Base-by-base conservation (phyloP, 2,888 invertebrate genomes). In the Cotesia congregata region DNA sequence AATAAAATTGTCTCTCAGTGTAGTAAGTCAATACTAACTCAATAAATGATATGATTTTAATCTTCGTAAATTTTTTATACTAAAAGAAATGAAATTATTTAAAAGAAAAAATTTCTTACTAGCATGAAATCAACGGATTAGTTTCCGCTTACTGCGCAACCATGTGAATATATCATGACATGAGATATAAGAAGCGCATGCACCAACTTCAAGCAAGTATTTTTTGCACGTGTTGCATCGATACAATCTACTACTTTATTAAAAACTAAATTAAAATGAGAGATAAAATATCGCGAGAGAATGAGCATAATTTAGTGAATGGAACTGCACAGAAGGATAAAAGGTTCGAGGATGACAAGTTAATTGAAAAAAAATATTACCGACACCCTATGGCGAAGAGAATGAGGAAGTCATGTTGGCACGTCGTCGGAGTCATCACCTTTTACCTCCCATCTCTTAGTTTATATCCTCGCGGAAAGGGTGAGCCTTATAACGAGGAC, bases 331-430 rank as follows among this genome's bases (percentile, higher is more conserved):
- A 50, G 50, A 50, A 50, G 50, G 50, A 50, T 7, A 50, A 12
- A 12, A 50, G 7, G 7, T 50, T 50, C 50, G 9, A 60, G 60
- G 60, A 50, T 50, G 50, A 50, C 50, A 50, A 65, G 65, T 41
- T n/a, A 40, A 68, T 15, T 15, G 15, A 17, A 68, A 68, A 41
- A 15, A 15, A n/a, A 41, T 40, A 41, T 40, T 12, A 39, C 15
- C 41, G 68, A 68, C 68, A 68, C 68, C 72, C 72, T 50, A 64
- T 50, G 41, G 72, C 7, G 65, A 39, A 68, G 65, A 64, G 72
- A 72, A 72, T 72, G 72, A 72, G 72, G 72, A 72, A 72, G 72
- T 72, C 64, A 50, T 72, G 40, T 64, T 20, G 17, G 40, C 72
- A 64, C 41, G 62, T 68, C 68, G 17, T 68, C 40, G 40, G 41